Base-by-base conservation (phyloP, 2,797 vertebrate genomes). In the Bovichtus variegatus region DNA sequence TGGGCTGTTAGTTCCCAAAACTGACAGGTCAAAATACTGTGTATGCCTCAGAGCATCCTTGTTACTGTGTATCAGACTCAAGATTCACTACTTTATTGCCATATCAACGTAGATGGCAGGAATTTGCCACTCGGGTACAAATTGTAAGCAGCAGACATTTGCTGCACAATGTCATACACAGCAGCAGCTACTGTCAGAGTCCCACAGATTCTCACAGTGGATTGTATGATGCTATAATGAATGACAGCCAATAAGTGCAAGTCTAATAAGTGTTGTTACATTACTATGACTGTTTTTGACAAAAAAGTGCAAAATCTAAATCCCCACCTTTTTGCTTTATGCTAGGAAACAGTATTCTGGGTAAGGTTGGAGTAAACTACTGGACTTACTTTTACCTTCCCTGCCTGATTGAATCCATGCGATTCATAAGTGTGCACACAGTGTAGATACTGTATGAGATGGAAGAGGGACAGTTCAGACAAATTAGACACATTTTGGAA, bases 21-120 rank as follows among this genome's bases (percentile, higher is more conserved):
- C 49, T 85, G 60, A 80, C 84, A 71, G 63, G 71, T 72, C 71
- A 76, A 76, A 85, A 82, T 54, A 71, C 13, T 50, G 58, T 8
- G 23, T 53, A 19, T 72, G 66, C 68, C 54, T 70, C 66, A 47
- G 40, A 87, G 71, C 51, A 21, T 73, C 65, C 49, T 69, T 50
- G 71, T 84, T 76, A 58, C 63, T 6, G 21, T 62, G 60, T 57
- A 40, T 84, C 68, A 76, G 34, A 59, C 68, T 84, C 57, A 69
- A 75, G 61, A 59, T 60, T 83, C 64, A 40, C 57, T 54, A 50
- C 76, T 76, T 81, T 77, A 81, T 76, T 82, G 74, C 49, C 61
- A 64, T 80, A 65, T 83, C 43, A 76, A 43, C 23, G n/a, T 57
- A 60, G 66, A 64, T 57, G 67, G 55, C 82, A 80, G 61, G 53